These are phyloP conservation scores for Xenops minutus DNA, from an alignment of 2,797 vertebrate species.

Conservation along the genomic window DNA sequence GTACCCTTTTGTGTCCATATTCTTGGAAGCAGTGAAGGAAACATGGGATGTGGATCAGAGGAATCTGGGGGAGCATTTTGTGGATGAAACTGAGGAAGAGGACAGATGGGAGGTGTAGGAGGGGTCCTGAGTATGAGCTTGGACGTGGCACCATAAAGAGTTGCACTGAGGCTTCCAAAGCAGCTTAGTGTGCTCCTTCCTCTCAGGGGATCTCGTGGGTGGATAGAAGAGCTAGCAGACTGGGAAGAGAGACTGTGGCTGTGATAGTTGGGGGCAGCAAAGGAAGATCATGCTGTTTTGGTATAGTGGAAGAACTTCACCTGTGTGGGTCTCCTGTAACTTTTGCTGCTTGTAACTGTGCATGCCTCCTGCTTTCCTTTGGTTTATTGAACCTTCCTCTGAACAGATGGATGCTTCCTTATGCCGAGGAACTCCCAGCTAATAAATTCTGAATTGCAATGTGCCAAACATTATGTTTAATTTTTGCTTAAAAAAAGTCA, in stretches of 20 bases:
- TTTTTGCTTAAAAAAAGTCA: not conserved
- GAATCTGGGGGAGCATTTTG: not conserved
- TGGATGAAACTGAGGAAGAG: not conserved
- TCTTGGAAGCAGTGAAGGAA: not conserved
- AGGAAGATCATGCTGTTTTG: not conserved
- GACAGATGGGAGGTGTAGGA: not conserved
- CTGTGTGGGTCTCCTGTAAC: not conserved
- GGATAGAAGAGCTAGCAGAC: not conserved
- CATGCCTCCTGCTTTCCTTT: not conserved
- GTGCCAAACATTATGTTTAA: not conserved
- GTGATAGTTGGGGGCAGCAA: not conserved
- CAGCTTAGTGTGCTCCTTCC: not conserved
- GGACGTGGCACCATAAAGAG: accelerated
- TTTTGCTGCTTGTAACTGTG: not conserved
- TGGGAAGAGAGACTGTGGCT: not conserved
- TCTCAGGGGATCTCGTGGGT: not conserved
- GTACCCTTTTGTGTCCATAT: accelerated
- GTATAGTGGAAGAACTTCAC: not conserved
- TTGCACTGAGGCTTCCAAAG: not conserved
- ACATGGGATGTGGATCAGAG: not conserved
- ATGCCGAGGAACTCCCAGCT: not conserved
- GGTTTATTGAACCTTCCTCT: not conserved
- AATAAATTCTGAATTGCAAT: not conserved
- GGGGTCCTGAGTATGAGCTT: not conserved
- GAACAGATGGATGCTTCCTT: not conserved